Conservation (phyloP, 2,113 vertebrate species). For the Nerophis lumbriciformis region DNA sequence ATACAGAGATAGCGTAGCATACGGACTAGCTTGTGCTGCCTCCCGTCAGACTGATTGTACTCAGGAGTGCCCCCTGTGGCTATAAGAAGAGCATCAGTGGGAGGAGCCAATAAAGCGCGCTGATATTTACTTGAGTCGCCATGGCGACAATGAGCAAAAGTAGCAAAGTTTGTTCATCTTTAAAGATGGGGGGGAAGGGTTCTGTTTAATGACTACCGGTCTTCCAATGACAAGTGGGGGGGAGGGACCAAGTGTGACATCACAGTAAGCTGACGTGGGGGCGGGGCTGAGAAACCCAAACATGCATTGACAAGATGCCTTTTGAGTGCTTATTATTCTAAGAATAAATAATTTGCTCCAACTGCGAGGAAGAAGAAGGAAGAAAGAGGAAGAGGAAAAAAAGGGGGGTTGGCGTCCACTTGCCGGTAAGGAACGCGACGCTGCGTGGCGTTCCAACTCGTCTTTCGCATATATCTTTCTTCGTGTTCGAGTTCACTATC, state of each 20-base stretch:
- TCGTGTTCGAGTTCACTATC: conserved; percentile 35
- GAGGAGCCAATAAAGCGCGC: too few relatives aligned
- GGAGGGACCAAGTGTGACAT: conserved; percentile 73
- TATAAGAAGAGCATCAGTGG: too few relatives aligned
- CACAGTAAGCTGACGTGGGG: conserved; percentile 68
- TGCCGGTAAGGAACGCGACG: conserved; percentile 71
- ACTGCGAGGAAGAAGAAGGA: conserved; percentile 41
- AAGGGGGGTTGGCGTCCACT: conserved; percentile 62
- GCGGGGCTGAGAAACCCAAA: conserved; percentile 72
- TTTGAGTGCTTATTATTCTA: conserved; percentile 45
- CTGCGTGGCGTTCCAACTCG: conserved; percentile 48
- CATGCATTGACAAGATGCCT: conserved; percentile 90
- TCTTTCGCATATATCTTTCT: conserved; percentile 6
- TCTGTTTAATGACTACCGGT: conserved; percentile 17
- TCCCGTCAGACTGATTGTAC: too few relatives aligned
- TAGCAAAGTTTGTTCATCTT: neutral
- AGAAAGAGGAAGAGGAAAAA: conserved; percentile 38
- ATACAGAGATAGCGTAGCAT: too few relatives aligned
- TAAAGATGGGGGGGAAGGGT: conserved; percentile 9
- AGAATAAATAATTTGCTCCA: conserved; percentile 62
- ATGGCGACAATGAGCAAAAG: conserved; percentile 11
- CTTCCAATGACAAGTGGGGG: neutral
- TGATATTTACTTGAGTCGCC: conserved; percentile 2
- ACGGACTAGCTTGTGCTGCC: too few relatives aligned
- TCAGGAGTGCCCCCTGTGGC: too few relatives aligned